Conservation (phyloP, 2,888 invertebrate species). For the Biston stratarius region DNA sequence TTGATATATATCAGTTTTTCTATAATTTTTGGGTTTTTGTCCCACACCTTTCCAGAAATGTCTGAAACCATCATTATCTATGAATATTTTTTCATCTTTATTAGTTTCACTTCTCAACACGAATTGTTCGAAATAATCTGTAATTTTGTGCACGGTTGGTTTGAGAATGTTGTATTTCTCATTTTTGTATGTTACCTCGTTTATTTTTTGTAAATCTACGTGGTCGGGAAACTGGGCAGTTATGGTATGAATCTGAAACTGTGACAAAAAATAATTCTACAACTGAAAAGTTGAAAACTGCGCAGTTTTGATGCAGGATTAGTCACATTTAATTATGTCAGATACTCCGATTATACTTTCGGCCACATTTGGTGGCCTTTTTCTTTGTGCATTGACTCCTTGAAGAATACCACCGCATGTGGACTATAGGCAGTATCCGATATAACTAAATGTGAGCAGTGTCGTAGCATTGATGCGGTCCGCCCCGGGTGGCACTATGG, state of each 20-base stretch:
- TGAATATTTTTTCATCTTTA: constrained; percentile 54
- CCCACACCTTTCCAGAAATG: constrained; percentile 66
- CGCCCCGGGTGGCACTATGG: too few species aligned
- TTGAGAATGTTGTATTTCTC: constrained; percentile 68
- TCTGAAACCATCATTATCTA: constrained; percentile 69
- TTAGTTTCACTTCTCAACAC: constrained; percentile 52
- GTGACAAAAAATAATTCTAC: background rate
- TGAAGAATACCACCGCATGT: too few species aligned
- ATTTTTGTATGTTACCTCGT: constrained; percentile 57
- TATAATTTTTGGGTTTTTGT: constrained; percentile 46
- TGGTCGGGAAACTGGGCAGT: constrained; percentile 52
- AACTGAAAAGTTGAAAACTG: background rate
- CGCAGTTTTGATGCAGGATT: too few species aligned
- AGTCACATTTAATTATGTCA: too few species aligned
- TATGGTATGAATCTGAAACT: background rate
- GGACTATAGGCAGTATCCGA: too few species aligned
- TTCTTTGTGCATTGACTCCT: too few species aligned
- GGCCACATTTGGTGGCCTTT: too few species aligned
- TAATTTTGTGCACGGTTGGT: constrained; percentile 59
- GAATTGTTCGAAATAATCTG: constrained; percentile 65
- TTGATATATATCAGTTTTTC: constrained; percentile 50
- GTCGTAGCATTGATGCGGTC: too few species aligned
- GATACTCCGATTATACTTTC: too few species aligned
- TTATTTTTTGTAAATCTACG: constrained; percentile 67
- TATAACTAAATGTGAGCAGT: too few species aligned